phyloP scores from a whole-genome alignment of 2,797 vertebrate genomes.

The Pelochelys cantorii region DNA sequence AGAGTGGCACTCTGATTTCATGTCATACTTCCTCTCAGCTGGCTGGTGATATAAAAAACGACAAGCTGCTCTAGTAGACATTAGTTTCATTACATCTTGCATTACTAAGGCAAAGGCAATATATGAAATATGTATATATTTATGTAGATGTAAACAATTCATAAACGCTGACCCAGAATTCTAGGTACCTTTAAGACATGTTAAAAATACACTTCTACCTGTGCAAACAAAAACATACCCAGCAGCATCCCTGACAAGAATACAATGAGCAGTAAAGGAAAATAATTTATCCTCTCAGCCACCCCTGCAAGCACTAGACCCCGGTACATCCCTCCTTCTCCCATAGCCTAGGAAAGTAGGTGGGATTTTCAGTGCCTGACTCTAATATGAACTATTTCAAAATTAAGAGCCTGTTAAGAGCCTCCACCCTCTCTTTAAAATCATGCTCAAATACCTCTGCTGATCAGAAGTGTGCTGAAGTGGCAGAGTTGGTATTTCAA shows the following conservation, averaged over 20 bases:
- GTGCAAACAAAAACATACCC: fast-evolving
- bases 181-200: neutral
- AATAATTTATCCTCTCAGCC: neutral
- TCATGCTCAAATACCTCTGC: neutral
- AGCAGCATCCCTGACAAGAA: fast-evolving
- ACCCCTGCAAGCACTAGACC: neutral
- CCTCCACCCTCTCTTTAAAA: neutral
- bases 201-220: neutral
- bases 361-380: neutral
- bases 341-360: neutral
- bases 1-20: neutral
- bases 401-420: neutral
- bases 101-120: neutral
- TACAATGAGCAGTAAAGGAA: neutral
- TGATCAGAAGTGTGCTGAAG: too few species aligned
- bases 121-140: neutral
- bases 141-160: neutral
- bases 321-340: neutral
- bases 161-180: neutral
- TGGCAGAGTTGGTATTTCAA: neutral
- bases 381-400: neutral
- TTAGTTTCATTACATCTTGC: neutral
- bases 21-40: neutral
- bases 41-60: neutral
- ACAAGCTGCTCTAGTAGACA: neutral